A percentile compares a stretch with the other conserved stretches of the same genome.
phyloP scores from a whole-genome alignment of 2,113 vertebrate genomes.

The Psettodes erumei region DNA sequence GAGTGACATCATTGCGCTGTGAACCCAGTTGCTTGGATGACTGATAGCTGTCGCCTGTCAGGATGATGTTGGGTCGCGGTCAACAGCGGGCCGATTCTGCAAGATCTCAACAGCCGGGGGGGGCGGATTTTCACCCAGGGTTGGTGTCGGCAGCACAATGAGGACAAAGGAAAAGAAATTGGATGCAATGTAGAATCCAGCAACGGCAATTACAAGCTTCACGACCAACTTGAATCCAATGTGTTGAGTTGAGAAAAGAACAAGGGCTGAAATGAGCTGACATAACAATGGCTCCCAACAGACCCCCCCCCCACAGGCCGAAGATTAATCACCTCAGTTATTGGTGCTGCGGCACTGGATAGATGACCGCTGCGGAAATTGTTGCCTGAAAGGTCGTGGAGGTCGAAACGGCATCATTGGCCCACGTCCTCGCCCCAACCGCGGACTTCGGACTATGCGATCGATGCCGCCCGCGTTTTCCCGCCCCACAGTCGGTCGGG shows the following conservation, averaged over 20 bases:
- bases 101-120: neutral
- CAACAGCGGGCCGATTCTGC: neutral
- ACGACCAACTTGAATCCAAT: too few relatives aligned
- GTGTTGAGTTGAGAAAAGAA: neutral
- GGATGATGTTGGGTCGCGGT: slow-evolving; percentile 25
- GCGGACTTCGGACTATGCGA: too few relatives aligned
- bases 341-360: neutral
- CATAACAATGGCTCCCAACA: neutral
- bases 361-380: neutral
- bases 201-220: neutral
- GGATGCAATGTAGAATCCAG: neutral
- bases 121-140: neutral
- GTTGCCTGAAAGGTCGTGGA: neutral
- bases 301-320: neutral
- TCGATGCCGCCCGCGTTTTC: too few relatives aligned
- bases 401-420: too few relatives aligned
- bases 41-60: slow-evolving; percentile 55
- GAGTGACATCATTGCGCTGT: slow-evolving; percentile 16
- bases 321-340: neutral
- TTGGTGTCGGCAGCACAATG: neutral
- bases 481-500: neutral
- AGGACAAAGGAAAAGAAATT: neutral
- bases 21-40: slow-evolving; percentile 35
- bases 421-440: too few relatives aligned
- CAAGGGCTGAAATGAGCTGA: neutral